A percentile compares a stretch with the other conserved stretches of the same genome.
Evolutionary conservation across 2,113 vertebrate species (phyloP).

Genomic region (Alligator mississippiensis): DNA sequence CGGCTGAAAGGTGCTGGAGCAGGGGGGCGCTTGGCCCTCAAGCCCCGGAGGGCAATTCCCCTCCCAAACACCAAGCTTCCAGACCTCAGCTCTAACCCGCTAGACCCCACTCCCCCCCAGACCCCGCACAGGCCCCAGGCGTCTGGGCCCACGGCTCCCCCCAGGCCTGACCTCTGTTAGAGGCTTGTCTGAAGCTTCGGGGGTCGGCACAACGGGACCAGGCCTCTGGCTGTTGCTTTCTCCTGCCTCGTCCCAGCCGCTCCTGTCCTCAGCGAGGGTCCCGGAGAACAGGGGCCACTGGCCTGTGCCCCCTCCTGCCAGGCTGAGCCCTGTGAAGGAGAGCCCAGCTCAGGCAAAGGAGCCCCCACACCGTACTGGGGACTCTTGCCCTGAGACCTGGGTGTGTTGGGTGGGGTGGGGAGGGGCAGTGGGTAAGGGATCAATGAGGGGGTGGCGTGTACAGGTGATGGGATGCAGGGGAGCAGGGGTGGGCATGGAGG

Average conservation of each 20-base stretch:
- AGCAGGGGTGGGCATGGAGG: neutral
- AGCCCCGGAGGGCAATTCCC: neutral
- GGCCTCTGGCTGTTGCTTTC: neutral
- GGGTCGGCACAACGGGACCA: neutral
- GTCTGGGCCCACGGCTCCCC: neutral
- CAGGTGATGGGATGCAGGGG: too few species aligned
- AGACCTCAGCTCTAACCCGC: neutral
- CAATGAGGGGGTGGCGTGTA: neutral
- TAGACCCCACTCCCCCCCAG: neutral
- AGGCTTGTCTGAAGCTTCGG: neutral
- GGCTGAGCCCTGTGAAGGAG: too few species aligned
- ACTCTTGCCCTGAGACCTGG: neutral
- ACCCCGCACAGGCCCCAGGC: neutral
- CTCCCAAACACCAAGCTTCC: neutral
- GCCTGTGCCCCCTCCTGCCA: too few species aligned
- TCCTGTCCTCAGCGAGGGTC: neutral
- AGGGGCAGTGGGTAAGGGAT: neutral
- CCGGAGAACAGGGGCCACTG: too few species aligned
- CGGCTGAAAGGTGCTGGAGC: too few species aligned
- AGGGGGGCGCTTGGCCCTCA: too few species aligned
- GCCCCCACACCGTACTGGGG: too few species aligned
- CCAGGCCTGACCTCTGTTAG: neutral
- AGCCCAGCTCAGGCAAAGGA: too few species aligned
- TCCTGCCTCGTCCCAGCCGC: neutral
- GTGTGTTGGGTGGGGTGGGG: neutral